These are phyloP conservation scores for Tinamus major DNA, from an alignment of 2,797 vertebrate genomes.

Conservation along the genomic window DNA sequence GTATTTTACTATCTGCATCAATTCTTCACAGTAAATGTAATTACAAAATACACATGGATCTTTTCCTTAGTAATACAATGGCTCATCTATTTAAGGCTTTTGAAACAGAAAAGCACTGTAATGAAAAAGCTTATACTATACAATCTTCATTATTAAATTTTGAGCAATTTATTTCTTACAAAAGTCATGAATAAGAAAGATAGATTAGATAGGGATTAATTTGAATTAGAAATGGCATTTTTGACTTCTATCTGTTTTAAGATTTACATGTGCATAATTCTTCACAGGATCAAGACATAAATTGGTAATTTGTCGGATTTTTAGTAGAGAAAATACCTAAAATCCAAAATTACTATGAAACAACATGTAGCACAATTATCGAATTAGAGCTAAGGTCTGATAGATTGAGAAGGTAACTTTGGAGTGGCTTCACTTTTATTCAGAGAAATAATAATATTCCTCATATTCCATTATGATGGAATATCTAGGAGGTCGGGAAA, in stretches of 20 bases:
- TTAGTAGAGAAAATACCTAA: neutral
- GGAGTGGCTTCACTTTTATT: neutral
- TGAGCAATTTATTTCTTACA: neutral
- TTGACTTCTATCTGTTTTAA: neutral
- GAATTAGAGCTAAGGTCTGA: neutral
- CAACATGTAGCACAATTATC: neutral
- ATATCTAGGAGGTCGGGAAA: neutral
- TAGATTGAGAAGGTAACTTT: neutral
- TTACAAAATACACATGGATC: neutral
- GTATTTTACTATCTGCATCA: accelerated
- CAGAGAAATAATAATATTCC: neutral
- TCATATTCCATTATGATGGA: neutral
- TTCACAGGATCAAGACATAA: neutral
- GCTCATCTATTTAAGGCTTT: neutral
- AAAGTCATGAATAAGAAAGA: neutral
- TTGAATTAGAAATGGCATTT: neutral
- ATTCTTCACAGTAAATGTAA: neutral
- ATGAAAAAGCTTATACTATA: neutral
- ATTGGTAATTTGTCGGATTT: neutral
- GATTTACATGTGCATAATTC: neutral
- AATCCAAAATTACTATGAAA: neutral
- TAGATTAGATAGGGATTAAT: neutral
- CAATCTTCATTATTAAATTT: neutral
- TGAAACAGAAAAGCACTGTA: neutral
- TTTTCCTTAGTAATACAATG: neutral